phyloP scores from a whole-genome alignment of 2,113 vertebrate genomes.

The Galemys pyrenaicus region DNA sequence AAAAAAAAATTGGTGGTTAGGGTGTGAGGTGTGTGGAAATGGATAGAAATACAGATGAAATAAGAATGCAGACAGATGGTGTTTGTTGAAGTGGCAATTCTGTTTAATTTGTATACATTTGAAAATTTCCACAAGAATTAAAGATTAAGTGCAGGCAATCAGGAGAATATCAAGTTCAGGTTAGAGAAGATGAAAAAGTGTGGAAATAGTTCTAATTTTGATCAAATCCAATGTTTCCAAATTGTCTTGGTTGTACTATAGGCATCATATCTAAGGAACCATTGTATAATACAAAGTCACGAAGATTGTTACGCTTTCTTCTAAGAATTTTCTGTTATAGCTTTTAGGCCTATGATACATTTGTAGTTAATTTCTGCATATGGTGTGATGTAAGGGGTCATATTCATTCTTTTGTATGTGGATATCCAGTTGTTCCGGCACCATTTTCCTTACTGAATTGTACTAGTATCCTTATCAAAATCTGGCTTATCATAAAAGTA shows the following conservation, averaged over 20 bases:
- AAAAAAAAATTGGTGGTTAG: too few species aligned
- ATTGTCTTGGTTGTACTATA: background rate
- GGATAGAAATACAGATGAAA: too few species aligned
- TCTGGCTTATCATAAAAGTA: background rate
- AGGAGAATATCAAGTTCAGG: too few species aligned
- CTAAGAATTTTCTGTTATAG: too few species aligned
- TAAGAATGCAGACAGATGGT: too few species aligned
- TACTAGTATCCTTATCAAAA: background rate
- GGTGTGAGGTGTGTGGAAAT: too few species aligned
- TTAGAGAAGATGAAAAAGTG: background rate
- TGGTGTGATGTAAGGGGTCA: background rate
- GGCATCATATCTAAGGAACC: background rate
- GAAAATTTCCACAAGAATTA: too few species aligned
- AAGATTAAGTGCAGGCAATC: too few species aligned
- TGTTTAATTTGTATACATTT: too few species aligned
- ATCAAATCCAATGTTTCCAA: background rate
- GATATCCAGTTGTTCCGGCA: background rate
- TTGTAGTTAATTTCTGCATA: background rate
- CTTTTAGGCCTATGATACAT: background rate
- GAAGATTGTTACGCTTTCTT: background rate
- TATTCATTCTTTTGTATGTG: background rate
- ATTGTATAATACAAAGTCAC: background rate
- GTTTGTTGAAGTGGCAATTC: too few species aligned
- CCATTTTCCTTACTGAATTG: background rate
- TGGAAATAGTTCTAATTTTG: background rate